Base-by-base conservation (phyloP, 2,797 vertebrate genomes). In the Myotis vivesi region DNA sequence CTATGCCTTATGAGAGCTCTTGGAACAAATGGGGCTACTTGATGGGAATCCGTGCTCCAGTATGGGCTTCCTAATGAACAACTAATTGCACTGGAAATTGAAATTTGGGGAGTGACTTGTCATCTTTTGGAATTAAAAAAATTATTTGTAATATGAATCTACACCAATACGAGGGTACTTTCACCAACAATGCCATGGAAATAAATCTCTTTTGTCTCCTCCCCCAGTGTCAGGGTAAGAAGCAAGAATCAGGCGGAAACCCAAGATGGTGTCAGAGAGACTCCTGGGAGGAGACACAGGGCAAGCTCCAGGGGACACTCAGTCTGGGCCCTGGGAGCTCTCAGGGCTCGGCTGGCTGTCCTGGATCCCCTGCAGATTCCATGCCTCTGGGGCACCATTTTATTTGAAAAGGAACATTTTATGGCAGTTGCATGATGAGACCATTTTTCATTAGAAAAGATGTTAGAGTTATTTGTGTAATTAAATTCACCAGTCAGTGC, bases 371-470 rank as follows among this genome's bases (percentile, higher is more conserved):
- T 64, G 8, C 2, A 4, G n/a, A 77, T 49, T 87, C 69, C 28
- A 28, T 30, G 38, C 22, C 0, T 49, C 25, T 44, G 25, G 19
- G 19, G 13, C 6, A 57, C 44, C 2, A 3, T 68, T 90, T 77
- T 77, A 57, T 81, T 46, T 69, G 46, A 83, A 55, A 77, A 59
- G 38, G 30, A 79, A 46, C 44, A 59, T 76, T 82, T 95, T 77
- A 86, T 38, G 89, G 8, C 4, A 87, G 17, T 82, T 23, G 77
- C 38, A 46, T 1, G 19, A 36, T 51, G 33, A 87, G 41, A 59
- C 57, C 68, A 86, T 17, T 85, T 92, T 82, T 91, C 25, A 77
- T 36, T 83, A 79, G 33, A 64, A 87, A 94, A 85, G 12, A 38
- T 33, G 8, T 82, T 66, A 85, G 30, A 73, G 25, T 84, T 81